phyloP scores from a whole-genome alignment of 1,140 invertebrate species.

The Lerema accius region DNA sequence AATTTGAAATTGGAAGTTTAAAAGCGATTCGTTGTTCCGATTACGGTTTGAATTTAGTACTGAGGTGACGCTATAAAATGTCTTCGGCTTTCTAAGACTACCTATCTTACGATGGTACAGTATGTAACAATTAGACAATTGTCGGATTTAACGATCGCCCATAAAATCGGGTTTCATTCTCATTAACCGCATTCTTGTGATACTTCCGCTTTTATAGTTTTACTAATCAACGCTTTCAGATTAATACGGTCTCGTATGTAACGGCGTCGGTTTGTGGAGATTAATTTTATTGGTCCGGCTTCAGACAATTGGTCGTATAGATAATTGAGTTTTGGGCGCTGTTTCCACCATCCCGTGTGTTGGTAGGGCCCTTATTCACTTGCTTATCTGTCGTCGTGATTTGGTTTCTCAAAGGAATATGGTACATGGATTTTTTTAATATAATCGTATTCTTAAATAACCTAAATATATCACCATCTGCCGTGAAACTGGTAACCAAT shows the following conservation, averaged over 20 bases:
- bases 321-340: conserved; percentile 49
- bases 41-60: conserved; percentile 73
- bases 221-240: conserved; percentile 80
- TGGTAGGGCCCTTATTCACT: conserved; percentile 26
- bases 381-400: conserved; percentile 11
- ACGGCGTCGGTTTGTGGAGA: conserved; percentile 72
- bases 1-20: conserved; percentile 62
- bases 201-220: conserved; percentile 82
- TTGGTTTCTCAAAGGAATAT: too few species aligned
- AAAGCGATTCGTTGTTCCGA: conserved; percentile 72
- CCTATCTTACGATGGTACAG: conserved; percentile 74
- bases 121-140: conserved; percentile 81
- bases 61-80: conserved; percentile 69
- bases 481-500: too few species aligned
- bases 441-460: too few species aligned
- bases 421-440: too few species aligned
- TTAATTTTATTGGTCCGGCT: conserved; percentile 72
- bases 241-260: conserved; percentile 76
- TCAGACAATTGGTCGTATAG: conserved; percentile 56
- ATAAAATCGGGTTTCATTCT: conserved; percentile 78
- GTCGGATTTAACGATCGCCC: conserved; percentile 77
- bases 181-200: conserved; percentile 81
- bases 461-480: too few species aligned
- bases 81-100: conserved; percentile 68
- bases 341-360: conserved; percentile 11